phyloP scores from a whole-genome alignment of 2,113 vertebrate species.

The Oreocharis arfaki region DNA sequence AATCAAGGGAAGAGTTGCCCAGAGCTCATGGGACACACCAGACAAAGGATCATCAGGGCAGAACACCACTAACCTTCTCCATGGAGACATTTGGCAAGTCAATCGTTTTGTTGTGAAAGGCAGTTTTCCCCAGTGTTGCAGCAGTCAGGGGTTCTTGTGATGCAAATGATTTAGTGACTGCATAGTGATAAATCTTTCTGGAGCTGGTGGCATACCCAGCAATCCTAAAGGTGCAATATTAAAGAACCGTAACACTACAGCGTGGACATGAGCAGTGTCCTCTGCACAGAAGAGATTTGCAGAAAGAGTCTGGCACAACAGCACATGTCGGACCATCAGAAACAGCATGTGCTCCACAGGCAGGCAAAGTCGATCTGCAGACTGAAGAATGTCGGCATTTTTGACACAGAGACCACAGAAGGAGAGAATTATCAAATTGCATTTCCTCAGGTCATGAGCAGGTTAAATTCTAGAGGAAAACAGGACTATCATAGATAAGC shows the following conservation, averaged over 20 bases:
- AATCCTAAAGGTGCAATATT: neutral
- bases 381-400: neutral
- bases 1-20: neutral
- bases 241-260: neutral
- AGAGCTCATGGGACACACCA: neutral
- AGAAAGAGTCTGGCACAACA: neutral
- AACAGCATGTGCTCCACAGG: neutral
- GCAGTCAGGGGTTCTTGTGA: neutral
- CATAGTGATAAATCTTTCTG: neutral
- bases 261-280: neutral
- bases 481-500: neutral
- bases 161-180: neutral
- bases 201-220: neutral
- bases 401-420: neutral
- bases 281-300: neutral
- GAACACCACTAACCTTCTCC: neutral
- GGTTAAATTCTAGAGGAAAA: slow-evolving; percentile 35
- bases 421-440: neutral
- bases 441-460: neutral
- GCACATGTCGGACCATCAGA: neutral
- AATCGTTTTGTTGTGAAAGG: neutral
- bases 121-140: neutral
- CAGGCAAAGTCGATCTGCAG: neutral
- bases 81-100: neutral
- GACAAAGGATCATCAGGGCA: neutral